These are phyloP conservation scores for Poecilia wingei DNA, from an alignment of 2,797 vertebrate genomes.

Conservation along the genomic window DNA sequence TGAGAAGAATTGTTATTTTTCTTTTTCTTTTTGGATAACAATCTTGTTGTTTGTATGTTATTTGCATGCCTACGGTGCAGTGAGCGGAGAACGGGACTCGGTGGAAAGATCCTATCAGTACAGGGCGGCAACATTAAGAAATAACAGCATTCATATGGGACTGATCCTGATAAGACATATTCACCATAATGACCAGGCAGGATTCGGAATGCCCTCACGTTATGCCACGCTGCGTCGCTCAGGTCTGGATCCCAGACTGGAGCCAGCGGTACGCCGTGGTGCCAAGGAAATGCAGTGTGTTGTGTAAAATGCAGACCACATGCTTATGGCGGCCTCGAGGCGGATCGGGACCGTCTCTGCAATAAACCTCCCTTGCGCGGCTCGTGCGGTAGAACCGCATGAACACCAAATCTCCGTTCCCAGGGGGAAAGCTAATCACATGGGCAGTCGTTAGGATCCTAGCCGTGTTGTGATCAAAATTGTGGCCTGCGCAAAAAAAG, in stretches of 20 bases:
- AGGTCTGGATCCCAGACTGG: constrained; percentile 34
- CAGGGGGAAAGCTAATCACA: constrained; percentile 47
- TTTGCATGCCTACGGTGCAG: constrained; percentile 39
- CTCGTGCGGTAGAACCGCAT: constrained; percentile 41
- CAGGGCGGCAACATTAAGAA: constrained; percentile 9
- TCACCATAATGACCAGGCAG: constrained; percentile 21
- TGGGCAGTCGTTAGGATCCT: constrained; percentile 45
- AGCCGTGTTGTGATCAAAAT: constrained; percentile 57
- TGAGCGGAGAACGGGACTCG: constrained; percentile 36
- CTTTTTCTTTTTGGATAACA: constrained; percentile 13
- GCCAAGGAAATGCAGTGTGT: constrained; percentile 52
- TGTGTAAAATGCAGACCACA: constrained; percentile 49
- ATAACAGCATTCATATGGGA: constrained; percentile 32
- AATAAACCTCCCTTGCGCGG: constrained; percentile 58
- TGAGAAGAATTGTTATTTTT: constrained; percentile 14
- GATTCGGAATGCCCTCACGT: constrained; percentile 27
- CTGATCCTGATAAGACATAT: constrained; percentile 37
- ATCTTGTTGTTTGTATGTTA: constrained; percentile 25
- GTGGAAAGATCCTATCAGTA: constrained; percentile 41
- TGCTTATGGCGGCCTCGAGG: constrained; percentile 33
- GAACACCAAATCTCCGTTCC: constrained; percentile 53
- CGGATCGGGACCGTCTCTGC: constrained; percentile 30
- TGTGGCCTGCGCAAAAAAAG: constrained; percentile 40
- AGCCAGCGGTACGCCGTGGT: constrained; percentile 47
- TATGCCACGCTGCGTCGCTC: constrained; percentile 15